Evolutionary conservation across 2,797 vertebrate genomes (phyloP), one percentile per base, ranked within the genome.

Genomic region (Podargus strigoides): DNA sequence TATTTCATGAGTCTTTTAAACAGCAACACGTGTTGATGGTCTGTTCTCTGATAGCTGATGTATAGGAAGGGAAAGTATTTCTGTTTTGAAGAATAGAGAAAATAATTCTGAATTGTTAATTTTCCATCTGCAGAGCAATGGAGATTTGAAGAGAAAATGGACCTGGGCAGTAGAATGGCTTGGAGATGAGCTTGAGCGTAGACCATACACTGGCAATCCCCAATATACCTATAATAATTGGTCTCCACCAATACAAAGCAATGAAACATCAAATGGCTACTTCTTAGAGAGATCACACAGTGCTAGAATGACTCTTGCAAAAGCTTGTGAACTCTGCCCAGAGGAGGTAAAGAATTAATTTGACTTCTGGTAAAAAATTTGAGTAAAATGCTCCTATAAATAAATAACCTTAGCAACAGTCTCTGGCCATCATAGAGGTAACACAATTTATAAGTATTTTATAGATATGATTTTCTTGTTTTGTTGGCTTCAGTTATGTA

Each of bases 151-250:
- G 97, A 98, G 99, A 69, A 99, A 99, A 97, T 99, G 99, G 99
- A 99, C 99, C 46, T 99, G 99, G 99, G 99, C 99, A 32, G 99
- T 99, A 68, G 99, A 99, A 96, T 99, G 99, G 99, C 98, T 99
- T 80, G 99, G 99, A 58, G 99, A 99, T 5, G 99, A 99, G 97
- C 98, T 99, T 74, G 99, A 99, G 97, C 98, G 99, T 93, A 98
- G 99, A 97, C 99, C 99, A 0, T 99, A 99, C 95, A 99, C 99
- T 64, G 99, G 99, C 89, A 99, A 99, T 93, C 99, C 99, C 73
- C 99, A 99, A 5, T 99, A 99, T 96, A 99, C 99, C 41, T 99
- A 99, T 84, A 99, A 99, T 97, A 99, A 99, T 95, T 99, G 99
- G 99, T 99, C 99, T 56, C 99, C 99, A 91, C 99, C 99, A 1